Conservation (phyloP, 1,140 invertebrate species). For the Drosophila arizonae region DNA sequence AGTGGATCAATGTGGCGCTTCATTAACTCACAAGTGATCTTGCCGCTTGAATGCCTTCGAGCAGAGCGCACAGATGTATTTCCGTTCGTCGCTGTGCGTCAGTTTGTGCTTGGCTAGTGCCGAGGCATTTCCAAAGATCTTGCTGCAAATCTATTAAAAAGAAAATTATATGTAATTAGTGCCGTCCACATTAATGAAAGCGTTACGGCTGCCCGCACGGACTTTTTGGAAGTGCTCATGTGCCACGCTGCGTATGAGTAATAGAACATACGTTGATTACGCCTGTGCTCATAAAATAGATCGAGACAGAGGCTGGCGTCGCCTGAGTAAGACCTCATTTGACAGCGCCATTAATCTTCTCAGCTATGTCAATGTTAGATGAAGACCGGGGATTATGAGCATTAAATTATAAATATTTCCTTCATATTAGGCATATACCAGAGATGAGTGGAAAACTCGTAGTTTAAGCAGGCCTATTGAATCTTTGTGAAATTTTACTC, state of each 20-base stretch:
- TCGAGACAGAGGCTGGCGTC: not conserved
- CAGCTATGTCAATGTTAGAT: too few species aligned
- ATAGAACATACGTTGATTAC: constrained; percentile 40
- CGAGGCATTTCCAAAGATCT: constrained; percentile 98
- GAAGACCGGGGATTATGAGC: too few species aligned
- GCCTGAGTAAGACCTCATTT: too few species aligned
- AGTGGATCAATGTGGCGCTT: constrained; percentile 31
- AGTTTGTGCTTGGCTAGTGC: constrained; percentile 98
- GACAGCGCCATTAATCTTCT: too few species aligned
- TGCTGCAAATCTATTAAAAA: constrained; percentile 91
- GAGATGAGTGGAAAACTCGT: too few species aligned
- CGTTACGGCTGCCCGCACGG: constrained; percentile 22
- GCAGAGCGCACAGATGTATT: constrained; percentile 97
- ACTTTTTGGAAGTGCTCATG: constrained; percentile 59
- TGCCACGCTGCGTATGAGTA: constrained; percentile 70
- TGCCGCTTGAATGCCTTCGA: constrained; percentile 99
- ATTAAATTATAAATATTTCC: too few species aligned
- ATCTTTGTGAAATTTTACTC: too few species aligned
- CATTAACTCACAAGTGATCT: constrained; percentile 96
- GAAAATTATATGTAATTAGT: constrained; percentile 69
- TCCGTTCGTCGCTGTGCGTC: constrained; percentile 98
- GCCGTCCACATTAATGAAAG: constrained; percentile 54
- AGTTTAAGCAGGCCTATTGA: too few species aligned
- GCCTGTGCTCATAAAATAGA: constrained; percentile 5
- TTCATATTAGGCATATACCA: too few species aligned